Percentiles rank a stretch among this genome's conserved stretches.
Evolutionary conservation across 2,888 invertebrate genomes (phyloP).

Genomic region (Osmoderma eremita): DNA sequence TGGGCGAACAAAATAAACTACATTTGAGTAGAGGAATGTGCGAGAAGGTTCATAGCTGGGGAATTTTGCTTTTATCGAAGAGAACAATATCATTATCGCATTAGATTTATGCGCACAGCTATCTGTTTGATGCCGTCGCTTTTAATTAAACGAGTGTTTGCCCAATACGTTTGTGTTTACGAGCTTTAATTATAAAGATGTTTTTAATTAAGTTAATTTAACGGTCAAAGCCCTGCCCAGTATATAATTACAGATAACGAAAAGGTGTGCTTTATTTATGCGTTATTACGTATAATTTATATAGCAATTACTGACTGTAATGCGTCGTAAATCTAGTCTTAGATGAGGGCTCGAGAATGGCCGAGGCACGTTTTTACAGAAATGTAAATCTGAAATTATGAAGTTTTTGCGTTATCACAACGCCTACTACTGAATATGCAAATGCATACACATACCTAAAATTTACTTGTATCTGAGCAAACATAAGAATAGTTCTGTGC

Average conservation of each 20-base stretch:
- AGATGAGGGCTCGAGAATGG: conserved; percentile 15
- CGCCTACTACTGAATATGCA: not conserved
- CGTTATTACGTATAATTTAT: conserved; percentile 49
- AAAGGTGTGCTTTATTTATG: conserved; percentile 49
- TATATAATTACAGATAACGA: conserved; percentile 47
- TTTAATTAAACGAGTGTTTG: conserved; percentile 37
- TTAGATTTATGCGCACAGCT: not conserved
- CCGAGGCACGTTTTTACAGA: conserved; percentile 19
- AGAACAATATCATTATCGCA: conserved; percentile 1
- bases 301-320: conserved; percentile 41
- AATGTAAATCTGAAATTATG: conserved; percentile 28
- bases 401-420: not conserved
- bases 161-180: conserved; percentile 27
- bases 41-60: not conserved
- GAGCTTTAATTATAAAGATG: conserved; percentile 44
- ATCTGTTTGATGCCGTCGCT: conserved; percentile 11
- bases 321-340: conserved; percentile 33
- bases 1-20: not conserved
- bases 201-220: conserved; percentile 51
- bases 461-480: too few species aligned
- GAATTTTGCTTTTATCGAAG: not conserved
- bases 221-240: conserved; percentile 45
- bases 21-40: too few species aligned
- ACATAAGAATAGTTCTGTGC: too few species aligned
- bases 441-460: too few species aligned